A percentile compares a stretch with the other conserved stretches of the same genome.
Evolutionary conservation across 2,113 vertebrate genomes (phyloP).

Genomic region (Passer montanus): DNA sequence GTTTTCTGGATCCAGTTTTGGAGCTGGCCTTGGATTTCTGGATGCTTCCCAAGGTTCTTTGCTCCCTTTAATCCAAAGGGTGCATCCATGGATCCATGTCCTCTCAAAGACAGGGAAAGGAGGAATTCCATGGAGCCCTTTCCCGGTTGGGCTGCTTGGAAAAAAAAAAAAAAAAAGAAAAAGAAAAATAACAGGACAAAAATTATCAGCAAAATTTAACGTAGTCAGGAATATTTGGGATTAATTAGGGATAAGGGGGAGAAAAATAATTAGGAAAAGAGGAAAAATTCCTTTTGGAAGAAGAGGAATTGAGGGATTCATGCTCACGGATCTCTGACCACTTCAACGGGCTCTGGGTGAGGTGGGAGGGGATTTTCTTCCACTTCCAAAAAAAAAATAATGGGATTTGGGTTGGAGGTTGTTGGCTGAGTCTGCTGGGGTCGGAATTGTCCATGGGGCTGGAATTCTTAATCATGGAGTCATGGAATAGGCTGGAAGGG

Average conservation of each 20-base stretch:
- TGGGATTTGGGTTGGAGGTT: neutral
- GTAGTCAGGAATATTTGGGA: neutral
- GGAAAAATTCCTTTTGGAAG: neutral
- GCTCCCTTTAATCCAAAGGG: neutral
- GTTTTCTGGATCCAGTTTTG: neutral
- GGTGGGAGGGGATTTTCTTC: neutral
- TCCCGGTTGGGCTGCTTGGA: fast-evolving
- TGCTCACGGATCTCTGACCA: fast-evolving
- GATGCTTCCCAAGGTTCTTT: neutral
- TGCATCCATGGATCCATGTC: neutral
- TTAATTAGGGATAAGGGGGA: neutral
- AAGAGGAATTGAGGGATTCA: neutral
- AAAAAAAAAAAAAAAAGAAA: too few species aligned
- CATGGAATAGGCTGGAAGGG: neutral
- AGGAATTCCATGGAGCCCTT: neutral
- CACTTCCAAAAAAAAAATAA: neutral
- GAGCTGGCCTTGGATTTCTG: neutral
- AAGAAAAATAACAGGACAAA: fast-evolving
- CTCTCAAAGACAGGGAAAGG: neutral
- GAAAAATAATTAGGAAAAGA: neutral
- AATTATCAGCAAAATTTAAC: neutral
- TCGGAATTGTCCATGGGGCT: fast-evolving
- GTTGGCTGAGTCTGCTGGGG: neutral
- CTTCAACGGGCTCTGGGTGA: neutral
- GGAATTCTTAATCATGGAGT: neutral